Evolutionary conservation across 2,797 vertebrate genomes (phyloP).

Genomic region (Cryptoblepharus egeriae): DNA sequence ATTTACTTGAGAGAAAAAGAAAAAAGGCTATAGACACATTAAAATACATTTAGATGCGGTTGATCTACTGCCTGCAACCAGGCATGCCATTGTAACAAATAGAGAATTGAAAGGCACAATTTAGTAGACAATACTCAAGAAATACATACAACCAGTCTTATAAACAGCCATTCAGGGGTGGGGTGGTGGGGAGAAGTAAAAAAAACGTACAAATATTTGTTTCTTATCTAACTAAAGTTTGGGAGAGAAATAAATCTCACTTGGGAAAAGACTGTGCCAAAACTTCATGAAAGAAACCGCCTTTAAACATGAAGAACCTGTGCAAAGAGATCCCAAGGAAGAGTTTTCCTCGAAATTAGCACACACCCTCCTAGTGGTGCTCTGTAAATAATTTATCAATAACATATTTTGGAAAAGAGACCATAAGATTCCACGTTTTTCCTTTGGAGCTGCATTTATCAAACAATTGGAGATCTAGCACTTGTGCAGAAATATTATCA

Average conservation of each 20-base stretch:
- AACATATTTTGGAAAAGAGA: slow-evolving; percentile 17
- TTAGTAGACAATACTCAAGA: background rate
- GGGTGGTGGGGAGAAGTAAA: too few relatives aligned
- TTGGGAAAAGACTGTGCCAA: background rate
- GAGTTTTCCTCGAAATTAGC: background rate
- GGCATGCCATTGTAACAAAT: background rate
- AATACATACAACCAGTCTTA: background rate
- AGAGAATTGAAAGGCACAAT: background rate
- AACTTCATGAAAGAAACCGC: slow-evolving; percentile 32
- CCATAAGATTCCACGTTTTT: background rate
- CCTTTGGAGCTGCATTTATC: slow-evolving; percentile 7
- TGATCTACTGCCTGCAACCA: background rate
- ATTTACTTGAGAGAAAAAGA: too few relatives aligned
- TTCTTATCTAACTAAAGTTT: background rate
- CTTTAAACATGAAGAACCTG: fast-evolving
- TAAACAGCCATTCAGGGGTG: background rate
- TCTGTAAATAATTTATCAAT: background rate
- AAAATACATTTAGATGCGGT: background rate
- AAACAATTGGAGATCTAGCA: background rate
- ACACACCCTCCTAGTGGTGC: background rate
- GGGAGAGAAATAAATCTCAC: background rate
- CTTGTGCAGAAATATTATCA: slow-evolving; percentile 7
- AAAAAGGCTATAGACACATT: too few relatives aligned
- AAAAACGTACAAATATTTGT: background rate
- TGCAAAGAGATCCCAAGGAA: background rate